Evolutionary conservation across 2,888 invertebrate species (phyloP), one percentile per base, ranked within the genome.

Genomic region (Oxyteleia sp.): DNA sequence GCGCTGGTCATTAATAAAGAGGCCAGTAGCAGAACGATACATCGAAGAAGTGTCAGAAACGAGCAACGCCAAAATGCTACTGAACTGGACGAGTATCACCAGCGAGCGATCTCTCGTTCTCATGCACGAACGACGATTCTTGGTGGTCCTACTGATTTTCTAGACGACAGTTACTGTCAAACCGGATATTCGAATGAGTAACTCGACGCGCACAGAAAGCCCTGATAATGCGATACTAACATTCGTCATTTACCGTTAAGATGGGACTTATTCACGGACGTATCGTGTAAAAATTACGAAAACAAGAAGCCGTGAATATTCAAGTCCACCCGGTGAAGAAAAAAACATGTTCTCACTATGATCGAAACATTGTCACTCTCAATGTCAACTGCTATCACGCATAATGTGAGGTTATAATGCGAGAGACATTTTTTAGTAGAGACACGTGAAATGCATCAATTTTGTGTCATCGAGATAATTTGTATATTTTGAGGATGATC

Each of bases 61-160:
- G 82, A 82, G 63, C 63, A 68, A 38, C 69, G 47, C 75, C 71
- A 82, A 68, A 80, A 87, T 87, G 88, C 88, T 88, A 86, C 88
- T 59, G 88, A 87, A 87, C 87, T 87, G 85, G 86, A 85, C 64
- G 72, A 84, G 75, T 85, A 84, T 83, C 76, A 61, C 79, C 64
- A 79, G 49, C 43, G 41, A 72, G 45, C 75, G 55, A 84, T 84
- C 82, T 75, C 51, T 41, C 32, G 10, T 49, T 69, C 61, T n/a
- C 32, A 41, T 63, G 72, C 82, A 81, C 38, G 78, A 72, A 82
- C 83, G 80, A 76, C 16, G 45, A 79, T 68, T 75, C 82, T 76
- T 38, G 88, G 87, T 87, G 88, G 88, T 87, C 88, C 71, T 29
- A 68, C 75, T 82, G 83, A 84, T 75, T 82, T 84, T 80, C 41